Evolutionary conservation across 1,140 invertebrate genomes (phyloP).

Genomic region (Ganaspis sp.): DNA sequence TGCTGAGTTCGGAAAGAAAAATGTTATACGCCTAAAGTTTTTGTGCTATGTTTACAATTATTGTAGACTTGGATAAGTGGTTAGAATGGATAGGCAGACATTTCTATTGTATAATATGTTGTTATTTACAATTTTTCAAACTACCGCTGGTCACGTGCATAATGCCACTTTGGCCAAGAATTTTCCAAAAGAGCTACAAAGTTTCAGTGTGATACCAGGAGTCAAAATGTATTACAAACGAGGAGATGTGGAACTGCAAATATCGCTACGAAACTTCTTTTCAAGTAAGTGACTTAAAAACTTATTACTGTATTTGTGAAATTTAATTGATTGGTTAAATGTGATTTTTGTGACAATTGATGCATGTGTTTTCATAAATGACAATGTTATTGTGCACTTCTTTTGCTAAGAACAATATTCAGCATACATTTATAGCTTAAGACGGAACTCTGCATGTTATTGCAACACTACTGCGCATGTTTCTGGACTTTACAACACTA

Average conservation of each 20-base stretch:
- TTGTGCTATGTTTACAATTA: no score
- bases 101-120: not conserved
- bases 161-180: not conserved
- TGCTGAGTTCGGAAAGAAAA: not conserved
- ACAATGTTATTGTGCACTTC: no score
- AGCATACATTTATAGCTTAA: no score
- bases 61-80: not conserved
- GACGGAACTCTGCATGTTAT: no score
- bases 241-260: not conserved
- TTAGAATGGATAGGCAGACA: slow-evolving; percentile 1
- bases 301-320: no score
- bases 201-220: not conserved
- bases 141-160: not conserved
- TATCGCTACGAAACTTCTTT: not conserved
- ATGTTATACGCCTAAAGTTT: not conserved
- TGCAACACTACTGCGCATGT: no score
- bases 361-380: no score
- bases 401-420: no score
- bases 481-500: no score
- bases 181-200: not conserved
- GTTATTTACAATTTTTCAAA: not conserved
- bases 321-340: no score
- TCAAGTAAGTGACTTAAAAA: not conserved
- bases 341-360: no score
- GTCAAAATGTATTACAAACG: not conserved